phyloP scores from a whole-genome alignment of 2,113 vertebrate genomes.

The Suricata suricatta region DNA sequence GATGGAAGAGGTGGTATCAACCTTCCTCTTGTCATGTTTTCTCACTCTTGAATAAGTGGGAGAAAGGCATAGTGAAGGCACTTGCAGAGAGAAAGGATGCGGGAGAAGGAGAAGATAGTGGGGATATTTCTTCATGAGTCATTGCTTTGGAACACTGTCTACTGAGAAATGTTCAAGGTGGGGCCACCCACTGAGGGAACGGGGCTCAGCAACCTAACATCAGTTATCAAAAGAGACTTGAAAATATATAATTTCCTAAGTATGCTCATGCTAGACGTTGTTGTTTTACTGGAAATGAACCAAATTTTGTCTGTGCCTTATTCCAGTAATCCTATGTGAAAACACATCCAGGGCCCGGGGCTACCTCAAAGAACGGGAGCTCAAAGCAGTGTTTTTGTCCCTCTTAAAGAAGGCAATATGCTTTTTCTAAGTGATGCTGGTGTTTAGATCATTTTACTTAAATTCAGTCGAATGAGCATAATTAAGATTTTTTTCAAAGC shows the following conservation, averaged over 20 bases:
- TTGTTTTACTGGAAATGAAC: background rate
- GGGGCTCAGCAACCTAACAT: background rate
- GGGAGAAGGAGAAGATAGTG: background rate
- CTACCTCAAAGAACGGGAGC: background rate
- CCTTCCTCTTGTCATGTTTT: background rate
- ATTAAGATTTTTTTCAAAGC: constrained; percentile 10
- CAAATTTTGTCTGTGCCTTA: background rate
- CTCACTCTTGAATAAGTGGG: background rate
- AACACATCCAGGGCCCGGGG: background rate
- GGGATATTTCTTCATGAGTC: background rate
- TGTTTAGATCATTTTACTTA: background rate
- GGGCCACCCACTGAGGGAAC: background rate
- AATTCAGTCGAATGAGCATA: background rate
- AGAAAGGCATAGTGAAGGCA: background rate
- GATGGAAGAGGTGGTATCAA: too few species aligned
- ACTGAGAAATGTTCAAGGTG: background rate
- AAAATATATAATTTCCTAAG: background rate
- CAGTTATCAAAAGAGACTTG: background rate
- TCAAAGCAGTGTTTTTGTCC: background rate
- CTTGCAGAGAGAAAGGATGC: background rate
- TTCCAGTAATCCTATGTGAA: background rate
- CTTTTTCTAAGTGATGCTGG: background rate
- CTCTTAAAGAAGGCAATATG: background rate
- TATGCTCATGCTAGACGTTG: background rate
- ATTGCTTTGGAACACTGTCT: background rate